Base-by-base conservation (phyloP, 2,888 invertebrate genomes). In the Rapana venosa region DNA sequence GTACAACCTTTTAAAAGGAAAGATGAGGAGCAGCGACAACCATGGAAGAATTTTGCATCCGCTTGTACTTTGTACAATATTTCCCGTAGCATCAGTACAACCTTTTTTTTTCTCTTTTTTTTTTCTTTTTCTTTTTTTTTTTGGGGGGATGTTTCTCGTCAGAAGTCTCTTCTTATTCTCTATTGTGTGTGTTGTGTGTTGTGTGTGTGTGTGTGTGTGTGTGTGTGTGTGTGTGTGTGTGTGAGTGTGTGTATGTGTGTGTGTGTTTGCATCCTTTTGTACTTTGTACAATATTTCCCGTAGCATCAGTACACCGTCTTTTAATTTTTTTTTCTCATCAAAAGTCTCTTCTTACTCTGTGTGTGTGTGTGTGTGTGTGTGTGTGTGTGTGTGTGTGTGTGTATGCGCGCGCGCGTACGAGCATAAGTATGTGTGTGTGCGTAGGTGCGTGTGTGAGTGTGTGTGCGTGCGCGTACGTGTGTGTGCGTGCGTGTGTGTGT, bases 341-440 rank as follows among this genome's bases (percentile, higher is more conserved):
- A 47, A 47, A 47, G 47, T 47, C 8, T 61, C 15, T 22, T 74
- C 22, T 74, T 11, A 17, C 22, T 74, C 2, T 8, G 74, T 8
- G 74, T 26, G 74, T 74, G 74, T 74, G 74, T 8, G 74, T 70
- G 70, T 70, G 70, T 70, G 70, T 70, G 70, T 70, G 70, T 70
- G 70, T 70, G 70, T 70, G 70, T 70, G 70, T 70, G 70, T 70
- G 70, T 70, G 70, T 70, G 70, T 70, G 70, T 70, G 70, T 70
- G 11, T 70, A 26, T 22, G 70, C 22, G 70, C 26, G 22, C 22
- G 70, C 26, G 70, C 22, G 70, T 70, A 22, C 22, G 70, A 17
- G 70, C 22, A 22, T 70, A 22, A 17, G 70, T 17, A 22, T 11
- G 70, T 11, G 70, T 17, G 11, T 70, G 70, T 70, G 70, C 5